These are phyloP conservation scores for Pleuronectes platessa DNA, from an alignment of 2,113 vertebrate species.

Conservation along the genomic window DNA sequence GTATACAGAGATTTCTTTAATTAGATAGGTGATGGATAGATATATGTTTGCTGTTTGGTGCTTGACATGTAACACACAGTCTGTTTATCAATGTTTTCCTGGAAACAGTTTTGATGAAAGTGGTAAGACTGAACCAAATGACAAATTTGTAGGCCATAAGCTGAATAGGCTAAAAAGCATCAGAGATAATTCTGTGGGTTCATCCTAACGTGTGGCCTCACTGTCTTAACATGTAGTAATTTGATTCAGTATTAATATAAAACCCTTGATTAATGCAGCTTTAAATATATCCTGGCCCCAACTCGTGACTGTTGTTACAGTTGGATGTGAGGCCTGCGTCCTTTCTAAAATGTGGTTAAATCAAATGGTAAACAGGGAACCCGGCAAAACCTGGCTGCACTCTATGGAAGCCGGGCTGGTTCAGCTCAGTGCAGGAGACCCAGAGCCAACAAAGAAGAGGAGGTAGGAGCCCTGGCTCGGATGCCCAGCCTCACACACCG, in stretches of 20 bases:
- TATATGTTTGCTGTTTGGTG: too few species aligned
- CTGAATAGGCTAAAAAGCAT: too few species aligned
- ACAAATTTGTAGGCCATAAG: too few species aligned
- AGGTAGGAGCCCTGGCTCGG: conserved; percentile 89
- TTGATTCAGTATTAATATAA: neutral
- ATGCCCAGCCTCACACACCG: conserved; percentile 47
- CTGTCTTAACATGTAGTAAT: too few species aligned
- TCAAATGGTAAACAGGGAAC: conserved; percentile 96
- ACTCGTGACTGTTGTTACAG: conserved; percentile 32
- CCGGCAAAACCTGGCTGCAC: conserved; percentile 90
- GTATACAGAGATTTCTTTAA: too few species aligned
- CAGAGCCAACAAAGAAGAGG: conserved; percentile 94
- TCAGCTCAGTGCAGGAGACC: conserved; percentile 90
- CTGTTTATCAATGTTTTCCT: too few species aligned
- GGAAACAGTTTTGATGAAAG: too few species aligned
- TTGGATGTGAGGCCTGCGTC: conserved; percentile 18
- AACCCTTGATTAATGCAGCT: neutral
- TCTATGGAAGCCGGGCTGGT: conserved; percentile 90
- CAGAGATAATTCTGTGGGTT: too few species aligned
- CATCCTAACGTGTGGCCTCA: neutral
- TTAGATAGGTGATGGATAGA: too few species aligned
- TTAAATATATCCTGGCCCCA: neutral
- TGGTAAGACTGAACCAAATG: too few species aligned
- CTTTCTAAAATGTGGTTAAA: conserved; percentile 88
- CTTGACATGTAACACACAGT: too few species aligned